Base-by-base conservation (phyloP, 2,797 vertebrate species). In the Melopsittacus undulatus region DNA sequence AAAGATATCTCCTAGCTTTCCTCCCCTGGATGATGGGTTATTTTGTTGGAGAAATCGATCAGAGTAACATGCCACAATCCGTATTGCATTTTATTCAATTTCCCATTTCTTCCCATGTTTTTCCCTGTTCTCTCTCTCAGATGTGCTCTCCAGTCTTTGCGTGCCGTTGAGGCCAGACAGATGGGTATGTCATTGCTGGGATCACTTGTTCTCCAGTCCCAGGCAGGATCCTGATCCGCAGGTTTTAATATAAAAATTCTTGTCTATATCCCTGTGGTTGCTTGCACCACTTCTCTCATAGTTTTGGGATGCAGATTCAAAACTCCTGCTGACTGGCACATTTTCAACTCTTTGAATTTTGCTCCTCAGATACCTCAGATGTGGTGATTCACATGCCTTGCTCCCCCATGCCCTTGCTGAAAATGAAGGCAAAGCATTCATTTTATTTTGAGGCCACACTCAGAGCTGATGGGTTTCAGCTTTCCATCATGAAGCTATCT, bases 221-320 rank as follows among this genome's bases (percentile, higher is more conserved):
- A 36, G 52, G 42, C 76, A 78, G 59, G 81, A 79, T 69, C 54
- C 57, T 43, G 54, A 78, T 75, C 77, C 0, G 0, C 69, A 68
- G 64, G n/a, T 74, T 95, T 94, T 61, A 52, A 54, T 87, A 26
- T 22, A 74, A 93, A 82, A 85, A 89, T 76, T 74, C 32, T 32
- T 56, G 13, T 40, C 48, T 7, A 0, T 45, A 20, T 63, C 48
- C 18, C 59, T 20, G 30, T 56, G 75, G 56, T 89, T 87, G 30
- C 59, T 89, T 83, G 59, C 38, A 68, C 36, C 0, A 1, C 51
- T 83, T 77, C 70, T 85, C 36, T 75, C 23, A 3, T 30, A 23
- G 48, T 46, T 84, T 85, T 74, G 90, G 70, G 94, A 61, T 77
- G 88, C 59, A 64, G 88, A 82, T 54, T 72, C 48, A 42, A 73